Evolutionary conservation across 2,888 invertebrate genomes (phyloP).

Genomic region (Meta bourneti): DNA sequence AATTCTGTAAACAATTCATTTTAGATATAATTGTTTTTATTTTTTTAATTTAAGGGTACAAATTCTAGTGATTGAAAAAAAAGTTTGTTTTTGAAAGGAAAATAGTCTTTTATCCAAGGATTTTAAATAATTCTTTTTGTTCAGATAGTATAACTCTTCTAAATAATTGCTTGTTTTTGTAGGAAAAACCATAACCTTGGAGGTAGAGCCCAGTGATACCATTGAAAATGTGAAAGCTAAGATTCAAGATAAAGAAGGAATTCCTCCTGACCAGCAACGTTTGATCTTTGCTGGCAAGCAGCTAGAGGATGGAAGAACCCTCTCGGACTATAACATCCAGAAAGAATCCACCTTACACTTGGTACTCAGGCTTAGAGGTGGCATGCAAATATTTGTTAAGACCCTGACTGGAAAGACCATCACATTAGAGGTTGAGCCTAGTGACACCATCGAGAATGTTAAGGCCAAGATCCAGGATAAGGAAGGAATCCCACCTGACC

Average conservation of each 20-base stretch:
- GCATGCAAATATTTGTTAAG: slow-evolving; percentile 88
- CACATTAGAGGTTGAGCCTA: slow-evolving; percentile 94
- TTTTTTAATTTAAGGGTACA: no score
- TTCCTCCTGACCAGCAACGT: slow-evolving; percentile 94
- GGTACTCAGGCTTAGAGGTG: slow-evolving; percentile 80
- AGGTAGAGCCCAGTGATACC: slow-evolving; percentile 94
- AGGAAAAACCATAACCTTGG: slow-evolving; percentile 95
- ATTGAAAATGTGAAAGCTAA: slow-evolving; percentile 97
- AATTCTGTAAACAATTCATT: no score
- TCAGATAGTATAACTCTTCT: neutral
- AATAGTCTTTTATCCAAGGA: neutral
- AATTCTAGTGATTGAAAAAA: no score
- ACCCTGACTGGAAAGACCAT: slow-evolving; percentile 96
- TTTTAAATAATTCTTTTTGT: neutral
- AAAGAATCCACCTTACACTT: slow-evolving; percentile 82
- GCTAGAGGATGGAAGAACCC: slow-evolving; percentile 84
- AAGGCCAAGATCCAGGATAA: slow-evolving; percentile 96
- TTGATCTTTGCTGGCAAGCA: slow-evolving; percentile 86
- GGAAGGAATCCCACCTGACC: slow-evolving; percentile 94
- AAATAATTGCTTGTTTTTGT: slow-evolving; percentile 83
- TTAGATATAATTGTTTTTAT: no score
- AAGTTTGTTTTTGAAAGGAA: no score
- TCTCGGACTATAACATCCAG: slow-evolving; percentile 85
- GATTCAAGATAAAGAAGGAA: slow-evolving; percentile 95
- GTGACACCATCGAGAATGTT: slow-evolving; percentile 96